These are phyloP conservation scores for Bufotes viridis DNA, from an alignment of 2,797 vertebrate genomes.

Conservation along the genomic window DNA sequence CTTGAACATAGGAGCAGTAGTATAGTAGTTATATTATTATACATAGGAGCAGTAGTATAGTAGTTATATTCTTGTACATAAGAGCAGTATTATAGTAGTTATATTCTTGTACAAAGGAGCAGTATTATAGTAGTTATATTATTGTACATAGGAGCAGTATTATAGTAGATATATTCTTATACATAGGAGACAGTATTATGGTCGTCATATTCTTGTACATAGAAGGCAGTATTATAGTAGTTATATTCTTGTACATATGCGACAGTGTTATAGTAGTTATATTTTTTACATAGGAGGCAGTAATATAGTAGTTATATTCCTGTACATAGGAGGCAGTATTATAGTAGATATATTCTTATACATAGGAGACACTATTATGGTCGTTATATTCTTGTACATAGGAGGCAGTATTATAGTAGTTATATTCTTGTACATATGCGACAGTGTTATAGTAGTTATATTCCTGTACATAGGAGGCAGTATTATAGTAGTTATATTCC, in stretches of 20 bases:
- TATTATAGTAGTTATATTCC: no score
- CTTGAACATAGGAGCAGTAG: background rate
- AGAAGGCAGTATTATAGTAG: no score
- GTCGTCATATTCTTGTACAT: no score
- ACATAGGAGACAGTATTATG: background rate
- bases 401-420: background rate
- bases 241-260: no score
- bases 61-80: background rate
- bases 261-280: no score
- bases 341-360: background rate
- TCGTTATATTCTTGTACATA: background rate
- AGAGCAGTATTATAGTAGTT: background rate
- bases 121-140: slow-evolving; percentile 21
- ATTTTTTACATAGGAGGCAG: no score
- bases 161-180: background rate
- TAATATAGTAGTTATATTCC: no score
- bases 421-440: background rate
- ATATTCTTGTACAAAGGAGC: background rate
- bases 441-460: slow-evolving; percentile 5
- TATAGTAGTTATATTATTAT: background rate
- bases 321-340: background rate
- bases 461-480: no score
- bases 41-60: background rate
- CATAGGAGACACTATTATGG: background rate
- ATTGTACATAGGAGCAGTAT: background rate